Base-by-base conservation (phyloP, 1,140 invertebrate genomes). In the Pissodes strobi region DNA sequence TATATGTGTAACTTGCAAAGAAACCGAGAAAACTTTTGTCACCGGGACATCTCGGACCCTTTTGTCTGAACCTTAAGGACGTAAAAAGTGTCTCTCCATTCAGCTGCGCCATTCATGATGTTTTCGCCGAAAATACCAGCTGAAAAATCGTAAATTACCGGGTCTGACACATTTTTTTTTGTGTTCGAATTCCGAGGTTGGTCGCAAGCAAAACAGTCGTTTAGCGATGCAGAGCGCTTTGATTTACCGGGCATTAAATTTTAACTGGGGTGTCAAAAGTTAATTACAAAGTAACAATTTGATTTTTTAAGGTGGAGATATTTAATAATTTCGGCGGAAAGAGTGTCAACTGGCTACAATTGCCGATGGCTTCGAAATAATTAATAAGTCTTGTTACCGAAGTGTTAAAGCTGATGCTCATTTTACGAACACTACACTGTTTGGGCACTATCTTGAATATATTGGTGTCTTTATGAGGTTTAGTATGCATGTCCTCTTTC, bases 71-170 rank as follows among this genome's bases (percentile, higher is more conserved):
- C 49, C 49, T 62, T 41, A 62, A 62, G 49, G 59, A 62, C 58
- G 58, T 60, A 60, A 62, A 62, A 52, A 62, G 48, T 48, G 46
- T 62, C 37, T 62, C 13, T 21, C 45, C 59, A 53, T 62, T 62
- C 59, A 62, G 59, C 49, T 62, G 59, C 48, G 23, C 59, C 48
- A 62, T 62, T 62, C 59, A 62, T 60, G 30, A 43, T 19, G 49
- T 22, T 53, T 62, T 62, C 59, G 59, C 27, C 59, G 59, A 62
- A 60, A 49, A 48, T 60, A 58, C 55, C 46, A 51, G 45, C 46
- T 49, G 37, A 51, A 62, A 53, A 62, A 62, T 62, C 59, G 59
- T 62, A 62, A 62, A 62, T 62, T 62, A 53, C 43, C n/a, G 12
- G 21, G 10, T 1, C 41, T 51, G 57, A 60, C 57, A 60, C 9